Evolutionary conservation across 2,888 invertebrate species (phyloP).

Genomic region (Agrochola macilenta): DNA sequence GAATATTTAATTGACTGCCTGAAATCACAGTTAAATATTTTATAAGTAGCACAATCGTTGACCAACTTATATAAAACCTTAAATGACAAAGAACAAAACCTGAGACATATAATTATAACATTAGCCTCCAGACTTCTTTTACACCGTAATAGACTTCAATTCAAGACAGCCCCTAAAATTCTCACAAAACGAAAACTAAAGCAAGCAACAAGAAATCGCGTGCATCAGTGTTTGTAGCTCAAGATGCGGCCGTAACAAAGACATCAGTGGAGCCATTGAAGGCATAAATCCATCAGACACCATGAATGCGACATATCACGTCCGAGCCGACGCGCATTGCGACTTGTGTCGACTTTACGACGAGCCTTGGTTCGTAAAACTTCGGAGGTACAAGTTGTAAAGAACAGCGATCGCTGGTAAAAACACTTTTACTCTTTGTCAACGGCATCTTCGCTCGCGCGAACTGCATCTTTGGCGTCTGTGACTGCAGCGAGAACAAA

Average conservation of each 20-base stretch:
- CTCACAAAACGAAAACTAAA: conserved; percentile 27
- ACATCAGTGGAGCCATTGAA: conserved; percentile 79
- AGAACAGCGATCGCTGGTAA: background rate
- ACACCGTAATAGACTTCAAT: background rate
- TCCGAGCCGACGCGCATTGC: conserved; percentile 76
- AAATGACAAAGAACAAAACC: background rate
- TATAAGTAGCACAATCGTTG: no score
- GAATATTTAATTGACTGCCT: background rate
- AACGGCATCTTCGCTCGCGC: no score
- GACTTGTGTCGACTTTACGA: conserved; percentile 82
- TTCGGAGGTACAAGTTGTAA: conserved; percentile 66
- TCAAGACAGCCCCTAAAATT: conserved; percentile 1
- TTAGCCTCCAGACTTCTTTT: background rate
- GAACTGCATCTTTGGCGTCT: no score
- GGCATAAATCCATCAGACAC: conserved; percentile 84
- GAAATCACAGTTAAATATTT: background rate
- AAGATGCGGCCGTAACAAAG: conserved; percentile 70
- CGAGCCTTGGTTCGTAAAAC: conserved; percentile 81
- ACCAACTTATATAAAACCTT: no score
- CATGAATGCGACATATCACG: conserved; percentile 85
- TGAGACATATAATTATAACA: background rate
- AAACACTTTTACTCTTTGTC: no score
- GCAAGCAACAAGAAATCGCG: conserved; percentile 45
- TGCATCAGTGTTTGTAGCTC: conserved; percentile 56
- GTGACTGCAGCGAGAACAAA: no score